Percentiles rank a stretch among this genome's conserved stretches.
phyloP scores from a whole-genome alignment of 2,797 vertebrate species.

The Acridotheres tristis region DNA sequence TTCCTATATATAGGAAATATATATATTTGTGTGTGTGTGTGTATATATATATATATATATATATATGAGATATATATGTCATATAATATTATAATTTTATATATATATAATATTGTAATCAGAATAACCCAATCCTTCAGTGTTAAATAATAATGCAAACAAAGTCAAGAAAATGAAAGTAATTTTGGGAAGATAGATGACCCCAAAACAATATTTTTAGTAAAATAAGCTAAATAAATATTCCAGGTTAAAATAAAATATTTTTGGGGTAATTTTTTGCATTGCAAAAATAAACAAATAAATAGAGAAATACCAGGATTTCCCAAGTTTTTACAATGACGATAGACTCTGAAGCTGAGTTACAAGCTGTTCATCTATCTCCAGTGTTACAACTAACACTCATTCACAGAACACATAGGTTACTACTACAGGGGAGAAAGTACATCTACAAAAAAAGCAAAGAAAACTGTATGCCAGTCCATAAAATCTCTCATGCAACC shows the following conservation, averaged over 20 bases:
- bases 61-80: too few relatives aligned
- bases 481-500: not conserved
- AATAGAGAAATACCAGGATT: not conserved
- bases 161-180: not conserved
- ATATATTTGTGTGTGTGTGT: fast-evolving
- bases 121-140: not conserved
- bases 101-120: not conserved
- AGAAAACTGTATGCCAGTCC: not conserved
- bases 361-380: not conserved
- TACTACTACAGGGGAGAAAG: not conserved
- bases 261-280: not conserved
- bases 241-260: not conserved
- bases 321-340: not conserved
- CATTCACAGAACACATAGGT: not conserved
- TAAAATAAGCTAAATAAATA: not conserved
- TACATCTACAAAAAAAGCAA: not conserved
- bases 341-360: not conserved
- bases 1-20: not conserved
- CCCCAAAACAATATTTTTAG: not conserved
- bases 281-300: not conserved
- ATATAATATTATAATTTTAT: not conserved
- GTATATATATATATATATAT: not conserved
- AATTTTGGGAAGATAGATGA: not conserved
- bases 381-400: not conserved
- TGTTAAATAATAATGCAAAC: not conserved